A percentile compares a stretch with the other conserved stretches of the same genome.
phyloP scores from a whole-genome alignment of 2,888 invertebrate species.

The Syrphus vitripennis region DNA sequence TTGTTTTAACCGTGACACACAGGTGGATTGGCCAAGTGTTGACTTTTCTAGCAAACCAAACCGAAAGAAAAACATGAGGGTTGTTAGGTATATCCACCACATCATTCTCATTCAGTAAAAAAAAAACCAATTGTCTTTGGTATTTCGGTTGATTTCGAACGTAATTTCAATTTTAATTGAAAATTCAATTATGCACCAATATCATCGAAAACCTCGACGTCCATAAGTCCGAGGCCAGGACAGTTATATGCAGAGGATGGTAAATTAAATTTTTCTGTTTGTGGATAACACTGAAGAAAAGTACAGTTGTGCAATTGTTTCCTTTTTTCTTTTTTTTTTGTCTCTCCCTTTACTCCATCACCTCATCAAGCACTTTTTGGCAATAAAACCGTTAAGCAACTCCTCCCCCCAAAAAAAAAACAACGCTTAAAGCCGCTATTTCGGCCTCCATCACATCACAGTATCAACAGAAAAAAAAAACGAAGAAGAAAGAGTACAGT shows the following conservation, averaged over 20 bases:
- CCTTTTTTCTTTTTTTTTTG: not conserved
- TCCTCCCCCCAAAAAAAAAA: conserved; percentile 32
- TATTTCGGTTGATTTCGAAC: conserved; percentile 55
- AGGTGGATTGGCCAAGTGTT: conserved; percentile 48
- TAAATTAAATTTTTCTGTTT: conserved; percentile 23
- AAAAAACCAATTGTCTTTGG: conserved; percentile 61
- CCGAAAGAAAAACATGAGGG: conserved; percentile 10
- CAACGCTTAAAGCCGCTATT: conserved; percentile 47
- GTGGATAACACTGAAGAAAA: conserved; percentile 15
- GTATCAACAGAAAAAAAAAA: not conserved
- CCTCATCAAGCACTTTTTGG: conserved; percentile 23
- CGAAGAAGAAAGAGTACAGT: not conserved
- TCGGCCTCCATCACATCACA: not conserved
- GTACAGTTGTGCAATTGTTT: not conserved
- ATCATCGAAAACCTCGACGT: conserved; percentile 1
- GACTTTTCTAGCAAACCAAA: conserved; percentile 45
- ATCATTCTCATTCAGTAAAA: not conserved
- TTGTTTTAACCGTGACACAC: conserved; percentile 51
- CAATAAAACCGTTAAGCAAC: conserved; percentile 60
- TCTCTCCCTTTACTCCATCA: not conserved
- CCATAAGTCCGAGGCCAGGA: not conserved
- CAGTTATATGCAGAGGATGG: not conserved
- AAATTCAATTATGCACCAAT: conserved; percentile 66
- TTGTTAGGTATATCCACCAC: not conserved
- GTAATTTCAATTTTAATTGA: conserved; percentile 65